Percentiles rank a stretch among this genome's conserved stretches.
phyloP scores from a whole-genome alignment of 2,113 vertebrate genomes.

The Brevimyrus niger region DNA sequence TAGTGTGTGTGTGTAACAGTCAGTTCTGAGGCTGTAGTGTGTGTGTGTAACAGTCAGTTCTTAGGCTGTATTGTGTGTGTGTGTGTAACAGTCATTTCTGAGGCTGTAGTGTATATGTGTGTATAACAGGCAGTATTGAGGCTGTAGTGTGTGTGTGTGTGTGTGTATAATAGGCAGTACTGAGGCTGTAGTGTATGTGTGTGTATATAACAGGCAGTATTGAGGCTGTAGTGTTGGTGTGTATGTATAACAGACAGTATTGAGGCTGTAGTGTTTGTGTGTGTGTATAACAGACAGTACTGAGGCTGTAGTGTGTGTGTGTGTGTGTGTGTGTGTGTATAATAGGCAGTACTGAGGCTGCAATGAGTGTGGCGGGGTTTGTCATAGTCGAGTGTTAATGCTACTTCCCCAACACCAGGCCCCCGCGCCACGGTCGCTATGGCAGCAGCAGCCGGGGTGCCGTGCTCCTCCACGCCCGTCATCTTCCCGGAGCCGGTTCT shows the following conservation, averaged over 20 bases:
- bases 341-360: background rate
- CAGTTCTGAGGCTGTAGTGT: background rate
- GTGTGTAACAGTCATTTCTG: background rate
- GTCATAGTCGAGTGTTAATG: background rate
- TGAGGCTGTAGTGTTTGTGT: background rate
- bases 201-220: background rate
- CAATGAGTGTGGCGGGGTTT: background rate
- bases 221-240: background rate
- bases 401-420: background rate
- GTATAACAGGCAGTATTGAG: background rate
- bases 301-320: too few species aligned
- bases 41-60: background rate
- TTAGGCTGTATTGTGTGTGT: background rate
- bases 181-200: too few species aligned
- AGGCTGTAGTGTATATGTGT: background rate
- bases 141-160: background rate
- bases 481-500: background rate
- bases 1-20: background rate
- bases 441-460: background rate
- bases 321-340: too few species aligned
- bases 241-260: background rate
- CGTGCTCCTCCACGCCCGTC: background rate
- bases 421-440: background rate
- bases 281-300: background rate
- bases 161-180: too few species aligned